phyloP scores from a whole-genome alignment of 2,113 vertebrate genomes.

The Lonchura striata region DNA sequence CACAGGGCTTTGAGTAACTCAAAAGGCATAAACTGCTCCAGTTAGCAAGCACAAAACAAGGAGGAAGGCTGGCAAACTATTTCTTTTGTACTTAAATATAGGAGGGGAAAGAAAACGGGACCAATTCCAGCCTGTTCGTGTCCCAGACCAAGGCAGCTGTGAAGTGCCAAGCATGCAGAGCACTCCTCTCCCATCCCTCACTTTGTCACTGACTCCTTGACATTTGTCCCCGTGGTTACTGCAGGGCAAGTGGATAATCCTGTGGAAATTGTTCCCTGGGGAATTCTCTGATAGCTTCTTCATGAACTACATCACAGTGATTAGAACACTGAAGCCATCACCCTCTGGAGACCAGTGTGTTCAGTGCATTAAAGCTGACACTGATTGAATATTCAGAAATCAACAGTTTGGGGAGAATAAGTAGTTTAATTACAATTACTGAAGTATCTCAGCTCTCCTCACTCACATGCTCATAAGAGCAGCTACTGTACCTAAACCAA shows the following conservation, averaged over 20 bases:
- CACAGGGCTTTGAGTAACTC: background rate
- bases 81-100: background rate
- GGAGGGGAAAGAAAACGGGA: background rate
- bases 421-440: background rate
- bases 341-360: background rate
- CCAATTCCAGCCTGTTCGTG: background rate
- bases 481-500: background rate
- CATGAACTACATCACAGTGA: background rate
- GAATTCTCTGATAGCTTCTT: background rate
- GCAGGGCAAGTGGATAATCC: background rate
- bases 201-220: background rate
- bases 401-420: background rate
- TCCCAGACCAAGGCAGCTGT: background rate
- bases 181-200: background rate
- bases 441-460: background rate
- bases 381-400: background rate
- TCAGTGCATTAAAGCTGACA: background rate
- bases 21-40: constrained; percentile 35
- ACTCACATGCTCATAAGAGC: background rate
- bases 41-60: constrained; percentile 51
- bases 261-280: background rate
- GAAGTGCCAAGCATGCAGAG: background rate
- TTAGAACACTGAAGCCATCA: background rate
- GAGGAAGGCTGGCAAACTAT: background rate
- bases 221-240: background rate